Evolutionary conservation across 2,113 vertebrate genomes (phyloP).

Genomic region (Stercorarius parasiticus): DNA sequence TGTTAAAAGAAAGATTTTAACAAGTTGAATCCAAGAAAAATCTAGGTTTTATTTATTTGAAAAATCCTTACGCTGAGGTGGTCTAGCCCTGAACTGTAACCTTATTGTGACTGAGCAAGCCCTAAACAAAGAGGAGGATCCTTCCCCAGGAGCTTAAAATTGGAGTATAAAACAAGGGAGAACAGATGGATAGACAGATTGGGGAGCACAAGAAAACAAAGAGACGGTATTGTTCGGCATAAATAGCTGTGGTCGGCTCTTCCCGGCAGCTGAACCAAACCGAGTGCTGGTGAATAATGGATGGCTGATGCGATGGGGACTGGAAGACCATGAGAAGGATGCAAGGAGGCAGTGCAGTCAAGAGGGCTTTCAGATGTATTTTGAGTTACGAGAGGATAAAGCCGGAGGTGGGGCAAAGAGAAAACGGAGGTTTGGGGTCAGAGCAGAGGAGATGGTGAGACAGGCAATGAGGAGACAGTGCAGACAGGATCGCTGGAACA

Average conservation of each 20-base stretch:
- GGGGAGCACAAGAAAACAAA: conserved; percentile 29
- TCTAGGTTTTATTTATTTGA: background rate
- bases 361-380: background rate
- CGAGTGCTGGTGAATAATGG: background rate
- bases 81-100: background rate
- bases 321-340: background rate
- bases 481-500: background rate
- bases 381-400: background rate
- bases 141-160: conserved; percentile 33
- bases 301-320: background rate
- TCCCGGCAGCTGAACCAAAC: background rate
- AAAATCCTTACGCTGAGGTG: rapidly evolving
- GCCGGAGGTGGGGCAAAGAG: background rate
- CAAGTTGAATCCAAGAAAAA: background rate
- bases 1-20: background rate
- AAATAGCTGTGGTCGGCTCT: background rate
- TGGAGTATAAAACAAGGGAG: background rate
- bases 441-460: background rate
- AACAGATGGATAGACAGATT: conserved; percentile 49
- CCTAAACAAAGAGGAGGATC: conserved; percentile 9
- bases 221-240: background rate
- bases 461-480: background rate
- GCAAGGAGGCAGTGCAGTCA: background rate
- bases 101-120: background rate
- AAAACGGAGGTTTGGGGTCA: background rate